phyloP scores from a whole-genome alignment of 2,888 invertebrate genomes.

The Ferrisia virgata region DNA sequence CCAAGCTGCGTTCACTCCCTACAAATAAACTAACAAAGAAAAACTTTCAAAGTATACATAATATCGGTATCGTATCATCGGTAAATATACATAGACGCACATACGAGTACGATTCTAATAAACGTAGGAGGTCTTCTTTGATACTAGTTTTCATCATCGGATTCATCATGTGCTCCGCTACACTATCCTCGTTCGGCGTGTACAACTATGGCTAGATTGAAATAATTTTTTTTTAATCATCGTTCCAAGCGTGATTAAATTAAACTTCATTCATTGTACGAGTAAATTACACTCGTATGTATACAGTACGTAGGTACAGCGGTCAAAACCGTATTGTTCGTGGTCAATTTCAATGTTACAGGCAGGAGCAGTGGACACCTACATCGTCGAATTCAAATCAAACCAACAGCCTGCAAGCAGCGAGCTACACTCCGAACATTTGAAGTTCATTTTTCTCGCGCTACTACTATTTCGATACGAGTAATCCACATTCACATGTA shows the following conservation, averaged over 20 bases:
- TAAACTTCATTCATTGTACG: neutral
- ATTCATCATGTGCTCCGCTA: neutral
- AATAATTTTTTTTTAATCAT: neutral
- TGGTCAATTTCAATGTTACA: neutral
- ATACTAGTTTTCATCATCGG: neutral
- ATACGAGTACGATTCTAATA: neutral
- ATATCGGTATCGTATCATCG: too few relatives aligned
- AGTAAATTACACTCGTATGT: neutral
- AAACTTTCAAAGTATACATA: too few relatives aligned
- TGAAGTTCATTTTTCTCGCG: neutral
- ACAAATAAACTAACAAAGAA: too few relatives aligned
- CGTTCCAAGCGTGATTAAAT: neutral
- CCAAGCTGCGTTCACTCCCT: too few relatives aligned
- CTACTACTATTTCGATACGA: too few relatives aligned
- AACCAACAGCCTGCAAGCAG: neutral
- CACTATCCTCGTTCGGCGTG: neutral
- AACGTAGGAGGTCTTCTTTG: slow-evolving; percentile 3
- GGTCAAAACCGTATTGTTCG: neutral
- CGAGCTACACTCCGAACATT: neutral
- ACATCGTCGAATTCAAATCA: neutral
- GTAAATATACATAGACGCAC: neutral
- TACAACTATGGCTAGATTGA: too few relatives aligned
- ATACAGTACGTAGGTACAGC: neutral
- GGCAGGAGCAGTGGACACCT: neutral
- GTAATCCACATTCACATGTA: too few relatives aligned